Base-by-base conservation (phyloP, 2,797 vertebrate genomes). In the Cyclopterus lumpus region DNA sequence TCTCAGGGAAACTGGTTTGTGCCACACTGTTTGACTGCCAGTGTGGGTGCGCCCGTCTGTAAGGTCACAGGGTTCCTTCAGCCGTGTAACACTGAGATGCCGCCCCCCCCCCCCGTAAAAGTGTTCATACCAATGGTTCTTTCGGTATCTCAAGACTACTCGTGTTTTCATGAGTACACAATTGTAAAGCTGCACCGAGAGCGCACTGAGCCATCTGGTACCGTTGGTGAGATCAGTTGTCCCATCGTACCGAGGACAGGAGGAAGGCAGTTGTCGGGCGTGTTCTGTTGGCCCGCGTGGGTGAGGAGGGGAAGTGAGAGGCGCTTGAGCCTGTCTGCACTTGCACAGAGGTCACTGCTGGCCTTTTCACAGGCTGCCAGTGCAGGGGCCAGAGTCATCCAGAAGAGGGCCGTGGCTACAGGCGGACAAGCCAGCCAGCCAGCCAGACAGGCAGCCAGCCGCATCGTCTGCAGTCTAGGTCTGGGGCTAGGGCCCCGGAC, bases 371-470 rank as follows among this genome's bases (percentile, higher is more conserved):
- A 82, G 89, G 83, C 85, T 91, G 89, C 90, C 91, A 91, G 80
- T 91, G 91, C 85, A 92, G 87, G 83, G 91, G 87, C 84, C 84
- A 85, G 53, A 86, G 82, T 90, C 90, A 90, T 93, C 92, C 91
- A 94, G 93, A 90, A 93, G 92, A 92, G 91, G 91, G 92, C 91
- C 92, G 83, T 88, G 88, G 84, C 87, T 86, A 85, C 84, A 88
- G 90, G 83, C 89, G 80, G 79, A 86, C 73, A 75, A 84, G 87
- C 63, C 64, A 88, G 81, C 77, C 88, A 87, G 87, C 75, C 91
- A 88, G 87, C 57, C 89, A 92, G 92, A 87, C 89, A 91, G 84
- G 81, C 92, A 92, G 91, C 83, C 90, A 90, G 90, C 88, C 90
- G 79, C 88, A 91, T 88, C 88, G 89, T 91, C 90, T 92, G 83